Evolutionary conservation across 1,140 invertebrate genomes (phyloP), one percentile per base, ranked within the genome.

Genomic region (Pseudomyrmex pallidus): DNA sequence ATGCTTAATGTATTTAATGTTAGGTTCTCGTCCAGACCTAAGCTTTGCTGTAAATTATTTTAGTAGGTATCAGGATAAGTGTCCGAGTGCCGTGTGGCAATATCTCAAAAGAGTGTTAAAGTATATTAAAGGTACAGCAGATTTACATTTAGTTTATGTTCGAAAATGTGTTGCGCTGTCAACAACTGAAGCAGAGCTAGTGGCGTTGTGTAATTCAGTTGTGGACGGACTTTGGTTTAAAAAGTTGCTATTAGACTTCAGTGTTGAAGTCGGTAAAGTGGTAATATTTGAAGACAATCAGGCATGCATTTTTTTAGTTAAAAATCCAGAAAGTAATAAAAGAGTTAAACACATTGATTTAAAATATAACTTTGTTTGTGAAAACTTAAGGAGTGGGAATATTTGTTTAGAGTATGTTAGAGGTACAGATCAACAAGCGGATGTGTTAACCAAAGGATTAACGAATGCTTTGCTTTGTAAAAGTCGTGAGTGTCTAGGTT

Each of bases 181-280:
- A 7, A 89, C 92, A 12, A 87, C 90, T 12, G n/a, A 93, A 59
- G 91, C 92, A 52, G 88, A 93, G 66, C 91, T 92, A 48, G 67
- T 86, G 8, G 78, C 88, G 9, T 73, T 91, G 0, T 77, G 63
- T 66, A 72, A 67, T 44, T 82, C 82, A 56, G 61, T 74, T 13
- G 77, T 78, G 44, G 90, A 92, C 80, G 77, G 83, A 13, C 46
- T 87, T 10, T 92, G 90, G 87, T 66, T 92, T 35, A 89, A 74
- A 61, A 80, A 87, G 22, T n/a, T 91, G 9, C 10, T 90, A 4
- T n/a, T 46, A 9, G 85, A 89, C 35, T 54, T 89, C 25, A 66
- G 61, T 44, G 22, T 72, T 3, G 57, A 54, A 12, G 0, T 78
- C 1, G 52, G 63, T 12, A 25, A 52, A 7, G 15, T 78, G 3